A percentile compares a stretch with the other conserved stretches of the same genome.
Conservation (phyloP, 2,797 vertebrate genomes). For the Prunella strophiata region DNA sequence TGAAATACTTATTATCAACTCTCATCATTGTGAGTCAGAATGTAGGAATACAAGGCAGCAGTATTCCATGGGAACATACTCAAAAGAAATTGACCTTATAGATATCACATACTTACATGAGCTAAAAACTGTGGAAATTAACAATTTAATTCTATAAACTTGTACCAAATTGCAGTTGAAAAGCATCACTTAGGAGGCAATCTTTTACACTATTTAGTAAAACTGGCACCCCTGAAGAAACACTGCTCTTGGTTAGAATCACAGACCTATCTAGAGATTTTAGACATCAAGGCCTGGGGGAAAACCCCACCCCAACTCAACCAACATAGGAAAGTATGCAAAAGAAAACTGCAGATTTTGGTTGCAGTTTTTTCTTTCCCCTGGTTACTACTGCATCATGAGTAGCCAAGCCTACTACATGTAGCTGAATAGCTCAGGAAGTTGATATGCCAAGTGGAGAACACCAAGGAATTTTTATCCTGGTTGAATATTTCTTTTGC, state of each 20-base stretch:
- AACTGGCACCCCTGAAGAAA: neutral
- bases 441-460: neutral
- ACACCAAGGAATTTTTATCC: neutral
- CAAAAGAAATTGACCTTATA: accelerated
- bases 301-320: neutral
- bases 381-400: accelerated
- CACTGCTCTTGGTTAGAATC: neutral
- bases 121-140: neutral
- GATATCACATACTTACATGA: neutral
- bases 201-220: neutral
- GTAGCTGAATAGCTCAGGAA: neutral
- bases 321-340: neutral
- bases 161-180: neutral
- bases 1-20: neutral
- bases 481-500: neutral
- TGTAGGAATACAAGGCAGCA: neutral
- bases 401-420: neutral
- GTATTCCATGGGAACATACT: neutral
- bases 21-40: neutral
- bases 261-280: neutral
- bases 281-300: neutral
- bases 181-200: neutral
- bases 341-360: neutral
- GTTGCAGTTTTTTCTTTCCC: neutral
- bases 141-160: neutral